These are phyloP conservation scores for Drosophila bocqueti DNA, from an alignment of 1,140 invertebrate species.

Conservation along the genomic window DNA sequence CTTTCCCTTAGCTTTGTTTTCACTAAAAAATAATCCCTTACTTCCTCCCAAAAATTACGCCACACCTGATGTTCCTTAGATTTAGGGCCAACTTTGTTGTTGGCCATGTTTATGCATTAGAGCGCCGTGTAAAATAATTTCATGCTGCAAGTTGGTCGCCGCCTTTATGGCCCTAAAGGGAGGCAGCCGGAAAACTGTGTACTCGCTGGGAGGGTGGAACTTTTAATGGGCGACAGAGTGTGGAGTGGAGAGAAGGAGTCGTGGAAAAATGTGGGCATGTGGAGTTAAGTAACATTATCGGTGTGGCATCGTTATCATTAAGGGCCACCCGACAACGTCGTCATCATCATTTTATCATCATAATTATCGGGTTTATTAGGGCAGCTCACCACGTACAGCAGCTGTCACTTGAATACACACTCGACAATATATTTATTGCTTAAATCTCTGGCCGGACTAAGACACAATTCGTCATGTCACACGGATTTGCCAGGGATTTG, in stretches of 20 bases:
- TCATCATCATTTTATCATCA: conserved; percentile 81
- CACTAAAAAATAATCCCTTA: background rate
- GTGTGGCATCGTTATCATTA: conserved; percentile 58
- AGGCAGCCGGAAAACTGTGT: conserved; percentile 5
- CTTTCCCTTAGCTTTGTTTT: background rate
- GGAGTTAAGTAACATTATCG: conserved; percentile 79
- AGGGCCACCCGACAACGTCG: conserved; percentile 53
- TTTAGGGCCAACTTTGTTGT: conserved; percentile 45
- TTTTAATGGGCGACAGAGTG: conserved; percentile 54
- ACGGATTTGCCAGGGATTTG: conserved; percentile 40
- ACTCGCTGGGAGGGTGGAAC: conserved; percentile 24
- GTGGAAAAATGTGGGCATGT: conserved; percentile 75
- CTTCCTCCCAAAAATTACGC: conserved; percentile 7
- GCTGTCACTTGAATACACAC: conserved; percentile 16
- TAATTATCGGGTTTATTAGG: conserved; percentile 76
- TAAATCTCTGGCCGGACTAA: conserved; percentile 57
- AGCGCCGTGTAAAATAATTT: conserved; percentile 68
- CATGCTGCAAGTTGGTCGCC: conserved; percentile 58
- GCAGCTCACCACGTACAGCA: conserved; percentile 66
- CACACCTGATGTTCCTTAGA: conserved; percentile 56
- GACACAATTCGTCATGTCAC: conserved; percentile 78
- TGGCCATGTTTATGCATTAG: conserved; percentile 79
- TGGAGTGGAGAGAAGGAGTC: background rate
- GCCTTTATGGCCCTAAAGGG: conserved; percentile 77
- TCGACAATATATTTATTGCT: conserved; percentile 12